A percentile compares a stretch with the other conserved stretches of the same genome.
Evolutionary conservation across 2,113 vertebrate species (phyloP).

Genomic region (Trichechus manatus): DNA sequence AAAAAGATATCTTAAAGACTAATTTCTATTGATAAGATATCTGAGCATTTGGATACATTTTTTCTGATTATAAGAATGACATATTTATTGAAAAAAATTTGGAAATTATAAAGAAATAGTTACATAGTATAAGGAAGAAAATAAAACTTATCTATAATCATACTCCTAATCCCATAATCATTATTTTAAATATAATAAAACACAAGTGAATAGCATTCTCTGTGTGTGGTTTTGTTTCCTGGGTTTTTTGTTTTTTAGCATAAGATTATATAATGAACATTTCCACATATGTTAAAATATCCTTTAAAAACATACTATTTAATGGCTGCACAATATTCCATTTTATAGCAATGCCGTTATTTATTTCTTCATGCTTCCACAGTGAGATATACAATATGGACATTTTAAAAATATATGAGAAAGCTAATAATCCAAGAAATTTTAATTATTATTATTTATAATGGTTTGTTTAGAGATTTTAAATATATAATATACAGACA

Average conservation of each 20-base stretch:
- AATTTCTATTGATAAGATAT: not conserved
- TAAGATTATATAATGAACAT: not conserved
- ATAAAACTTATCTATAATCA: not conserved
- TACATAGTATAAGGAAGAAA: not conserved
- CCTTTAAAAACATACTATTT: slow-evolving; percentile 32
- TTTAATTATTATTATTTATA: slow-evolving; percentile 30
- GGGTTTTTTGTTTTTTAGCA: not conserved
- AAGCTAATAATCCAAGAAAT: slow-evolving; percentile 32
- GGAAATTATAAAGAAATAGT: slow-evolving; percentile 31
- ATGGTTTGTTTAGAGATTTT: not conserved
- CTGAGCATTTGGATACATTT: not conserved
- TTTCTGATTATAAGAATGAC: slow-evolving; percentile 17
- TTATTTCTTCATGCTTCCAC: slow-evolving; percentile 4
- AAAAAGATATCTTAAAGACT: not conserved
- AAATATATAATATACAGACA: not conserved
- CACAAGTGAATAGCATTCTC: not conserved
- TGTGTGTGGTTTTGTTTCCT: not conserved
- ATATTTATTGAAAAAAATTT: not conserved
- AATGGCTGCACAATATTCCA: not conserved
- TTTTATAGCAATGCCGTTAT: not conserved
- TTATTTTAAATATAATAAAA: slow-evolving; percentile 12
- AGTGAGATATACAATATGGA: not conserved
- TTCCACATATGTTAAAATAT: slow-evolving; percentile 18
- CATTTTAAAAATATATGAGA: slow-evolving; percentile 27
- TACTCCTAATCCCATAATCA: not conserved